Conservation (phyloP, 1,140 invertebrate species). For the Cataglyphis hispanica region DNA sequence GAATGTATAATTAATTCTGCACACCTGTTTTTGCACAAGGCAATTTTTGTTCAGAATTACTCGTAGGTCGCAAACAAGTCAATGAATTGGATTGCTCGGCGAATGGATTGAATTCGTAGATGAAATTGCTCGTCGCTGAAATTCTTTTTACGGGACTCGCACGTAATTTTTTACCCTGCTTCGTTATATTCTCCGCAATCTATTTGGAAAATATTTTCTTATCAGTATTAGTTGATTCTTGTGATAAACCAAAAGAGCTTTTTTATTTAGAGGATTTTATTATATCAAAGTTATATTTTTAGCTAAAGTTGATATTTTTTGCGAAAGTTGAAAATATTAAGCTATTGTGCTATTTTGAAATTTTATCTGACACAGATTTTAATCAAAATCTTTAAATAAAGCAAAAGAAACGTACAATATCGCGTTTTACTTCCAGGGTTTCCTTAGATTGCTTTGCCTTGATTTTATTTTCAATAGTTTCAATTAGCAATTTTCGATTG, state of each 20-base stretch:
- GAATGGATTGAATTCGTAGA: slow-evolving; percentile 66
- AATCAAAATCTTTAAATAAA: neutral
- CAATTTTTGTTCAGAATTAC: neutral
- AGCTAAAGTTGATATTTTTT: too few species aligned
- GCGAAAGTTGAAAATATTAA: too few species aligned
- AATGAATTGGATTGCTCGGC: neutral
- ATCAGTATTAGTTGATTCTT: neutral
- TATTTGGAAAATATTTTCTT: neutral
- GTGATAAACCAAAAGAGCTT: neutral
- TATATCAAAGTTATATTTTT: neutral
- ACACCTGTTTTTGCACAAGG: neutral
- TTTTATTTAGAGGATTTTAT: neutral
- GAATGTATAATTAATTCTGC: neutral
- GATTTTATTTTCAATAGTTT: neutral
- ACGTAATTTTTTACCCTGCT: slow-evolving; percentile 11
- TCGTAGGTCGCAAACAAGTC: neutral
- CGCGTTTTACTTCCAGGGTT: slow-evolving; percentile 44
- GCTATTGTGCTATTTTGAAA: neutral
- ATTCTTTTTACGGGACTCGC: slow-evolving; percentile 36
- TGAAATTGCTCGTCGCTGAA: slow-evolving; percentile 66
- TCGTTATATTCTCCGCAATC: slow-evolving; percentile 52
- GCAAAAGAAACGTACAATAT: slow-evolving; percentile 45
- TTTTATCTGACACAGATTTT: neutral
- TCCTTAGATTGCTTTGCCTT: slow-evolving; percentile 34
- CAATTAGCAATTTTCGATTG: slow-evolving; percentile 1